Percentiles rank a stretch among this genome's conserved stretches.
Conservation (phyloP, 2,888 invertebrate species). For the Harmothoe impar region DNA sequence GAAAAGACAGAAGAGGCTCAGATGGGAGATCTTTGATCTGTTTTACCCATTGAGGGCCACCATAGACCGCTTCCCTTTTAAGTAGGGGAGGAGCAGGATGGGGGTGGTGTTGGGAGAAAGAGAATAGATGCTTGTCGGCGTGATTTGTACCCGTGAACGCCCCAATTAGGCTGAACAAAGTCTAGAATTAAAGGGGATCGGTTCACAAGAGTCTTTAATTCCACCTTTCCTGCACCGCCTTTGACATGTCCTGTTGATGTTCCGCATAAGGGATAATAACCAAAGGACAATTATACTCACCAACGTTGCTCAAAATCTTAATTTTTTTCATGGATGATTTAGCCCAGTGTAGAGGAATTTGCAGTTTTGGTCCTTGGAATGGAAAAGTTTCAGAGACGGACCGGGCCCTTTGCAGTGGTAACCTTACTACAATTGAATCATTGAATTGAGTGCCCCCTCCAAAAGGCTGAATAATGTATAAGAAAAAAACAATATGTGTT, state of each 20-base stretch:
- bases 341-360: too few relatives aligned
- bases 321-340: too few relatives aligned
- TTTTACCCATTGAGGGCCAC: neutral
- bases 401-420: too few relatives aligned
- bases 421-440: too few relatives aligned
- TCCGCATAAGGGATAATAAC: neutral
- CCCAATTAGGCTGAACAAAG: slow-evolving; percentile 26
- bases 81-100: neutral
- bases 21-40: neutral
- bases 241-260: neutral
- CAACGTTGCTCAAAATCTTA: too few relatives aligned
- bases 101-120: neutral
- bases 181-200: slow-evolving; percentile 18
- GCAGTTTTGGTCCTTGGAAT: too few relatives aligned
- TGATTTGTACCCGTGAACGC: neutral
- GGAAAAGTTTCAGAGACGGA: too few relatives aligned
- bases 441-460: too few relatives aligned
- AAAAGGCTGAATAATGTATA: too few relatives aligned
- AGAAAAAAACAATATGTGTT: too few relatives aligned
- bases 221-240: neutral
- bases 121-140: slow-evolving; percentile 15
- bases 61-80: neutral
- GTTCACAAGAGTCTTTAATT: neutral
- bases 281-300: too few relatives aligned
- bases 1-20: neutral